These are phyloP conservation scores for Nyctereutes procyonoides DNA, from an alignment of 2,113 vertebrate species.

Conservation along the genomic window DNA sequence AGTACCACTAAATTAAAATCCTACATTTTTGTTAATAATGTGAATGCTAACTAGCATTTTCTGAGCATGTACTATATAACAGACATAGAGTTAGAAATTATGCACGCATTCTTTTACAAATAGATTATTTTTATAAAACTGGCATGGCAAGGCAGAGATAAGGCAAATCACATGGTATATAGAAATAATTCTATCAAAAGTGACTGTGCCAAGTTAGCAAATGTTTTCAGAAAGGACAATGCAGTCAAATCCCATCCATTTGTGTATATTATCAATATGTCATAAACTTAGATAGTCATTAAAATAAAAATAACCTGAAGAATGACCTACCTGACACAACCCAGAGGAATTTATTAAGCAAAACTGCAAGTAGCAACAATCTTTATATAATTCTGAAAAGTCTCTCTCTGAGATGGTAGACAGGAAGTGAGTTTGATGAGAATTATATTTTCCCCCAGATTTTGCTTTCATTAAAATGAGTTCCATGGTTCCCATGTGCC, in stretches of 20 bases:
- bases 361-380: neutral
- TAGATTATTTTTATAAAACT: slow-evolving; percentile 1
- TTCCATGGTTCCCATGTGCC: neutral
- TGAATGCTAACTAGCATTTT: slow-evolving; percentile 7
- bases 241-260: slow-evolving; percentile 53
- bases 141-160: slow-evolving; percentile 50
- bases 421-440: neutral
- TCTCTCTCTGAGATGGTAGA: neutral
- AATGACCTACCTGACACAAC: neutral
- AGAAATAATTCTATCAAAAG: slow-evolving; percentile 50
- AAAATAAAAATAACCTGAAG: slow-evolving; percentile 63
- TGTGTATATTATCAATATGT: slow-evolving; percentile 15
- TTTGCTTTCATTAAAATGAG: neutral
- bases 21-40: slow-evolving; percentile 11
- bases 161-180: neutral
- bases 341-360: slow-evolving; percentile 47
- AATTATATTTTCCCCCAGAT: neutral
- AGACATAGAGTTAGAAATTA: slow-evolving; percentile 44
- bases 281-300: slow-evolving; percentile 54
- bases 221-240: slow-evolving; percentile 55
- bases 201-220: neutral
- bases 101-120: slow-evolving; percentile 36
- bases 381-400: neutral
- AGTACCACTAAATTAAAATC: slow-evolving; percentile 29
- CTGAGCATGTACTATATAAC: neutral